phyloP scores from a whole-genome alignment of 2,113 vertebrate species.

The Balaenoptera acutorostrata region DNA sequence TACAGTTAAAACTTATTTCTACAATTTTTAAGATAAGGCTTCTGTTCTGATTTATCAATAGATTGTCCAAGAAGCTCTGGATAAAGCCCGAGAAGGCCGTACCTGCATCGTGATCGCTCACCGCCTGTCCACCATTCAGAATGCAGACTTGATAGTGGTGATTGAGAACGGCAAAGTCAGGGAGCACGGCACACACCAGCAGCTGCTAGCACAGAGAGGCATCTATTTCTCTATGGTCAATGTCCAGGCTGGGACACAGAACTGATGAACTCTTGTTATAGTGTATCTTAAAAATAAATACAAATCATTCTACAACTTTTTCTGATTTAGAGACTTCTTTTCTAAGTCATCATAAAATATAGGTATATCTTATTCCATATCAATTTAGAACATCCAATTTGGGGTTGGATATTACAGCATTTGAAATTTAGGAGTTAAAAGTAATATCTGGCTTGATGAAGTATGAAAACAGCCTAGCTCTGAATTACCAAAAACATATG shows the following conservation, averaged over 20 bases:
- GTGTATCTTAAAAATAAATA: conserved; percentile 58
- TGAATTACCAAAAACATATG: not conserved
- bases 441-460: not conserved
- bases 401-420: not conserved
- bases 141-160: conserved; percentile 90
- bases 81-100: conserved; percentile 90
- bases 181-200: conserved; percentile 92
- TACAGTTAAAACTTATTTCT: not conserved
- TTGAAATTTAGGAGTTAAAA: not conserved
- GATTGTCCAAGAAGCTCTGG: conserved; percentile 94
- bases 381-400: not conserved
- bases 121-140: conserved; percentile 94
- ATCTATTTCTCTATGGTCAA: conserved; percentile 89
- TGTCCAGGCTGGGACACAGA: conserved; percentile 81
- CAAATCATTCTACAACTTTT: conserved; percentile 32
- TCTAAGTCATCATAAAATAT: not conserved
- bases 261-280: not conserved
- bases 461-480: not conserved
- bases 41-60: conserved; percentile 63
- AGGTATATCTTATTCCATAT: not conserved
- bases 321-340: not conserved
- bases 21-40: not conserved
- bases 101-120: conserved; percentile 95
- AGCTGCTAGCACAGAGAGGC: conserved; percentile 89
- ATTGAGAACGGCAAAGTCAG: conserved; percentile 85